Conservation (phyloP, 2,888 invertebrate species). For the Panopea generosa region DNA sequence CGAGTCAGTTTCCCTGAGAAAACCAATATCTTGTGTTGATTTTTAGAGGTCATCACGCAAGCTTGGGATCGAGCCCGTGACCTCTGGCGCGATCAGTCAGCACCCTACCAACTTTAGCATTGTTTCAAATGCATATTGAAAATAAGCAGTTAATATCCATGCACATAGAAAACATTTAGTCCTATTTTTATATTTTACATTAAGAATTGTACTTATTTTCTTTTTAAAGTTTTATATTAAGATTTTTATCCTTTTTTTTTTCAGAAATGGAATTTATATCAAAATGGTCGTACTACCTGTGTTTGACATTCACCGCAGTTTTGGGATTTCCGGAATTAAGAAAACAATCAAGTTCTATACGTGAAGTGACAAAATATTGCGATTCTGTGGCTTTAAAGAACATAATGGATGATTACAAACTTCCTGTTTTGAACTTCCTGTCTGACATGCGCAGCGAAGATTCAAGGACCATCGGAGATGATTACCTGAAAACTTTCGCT, state of each 20-base stretch:
- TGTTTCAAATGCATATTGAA: too few relatives aligned
- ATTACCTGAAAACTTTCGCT: neutral
- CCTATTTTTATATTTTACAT: too few relatives aligned
- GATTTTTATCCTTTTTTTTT: neutral
- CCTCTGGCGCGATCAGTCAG: too few relatives aligned
- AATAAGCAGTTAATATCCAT: too few relatives aligned
- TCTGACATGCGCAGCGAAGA: conserved; percentile 17
- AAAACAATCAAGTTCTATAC: neutral
- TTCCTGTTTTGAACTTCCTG: conserved; percentile 8
- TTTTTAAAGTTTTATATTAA: too few relatives aligned
- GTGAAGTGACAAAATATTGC: neutral
- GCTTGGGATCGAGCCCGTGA: too few relatives aligned
- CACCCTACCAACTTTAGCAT: too few relatives aligned
- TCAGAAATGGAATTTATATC: neutral
- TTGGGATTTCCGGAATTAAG: neutral
- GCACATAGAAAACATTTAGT: too few relatives aligned
- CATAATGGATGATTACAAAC: neutral
- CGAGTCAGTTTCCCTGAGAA: too few relatives aligned
- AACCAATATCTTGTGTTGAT: too few relatives aligned
- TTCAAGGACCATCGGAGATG: neutral
- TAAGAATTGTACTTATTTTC: too few relatives aligned
- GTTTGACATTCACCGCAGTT: neutral
- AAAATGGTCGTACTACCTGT: neutral
- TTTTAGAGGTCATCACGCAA: too few relatives aligned
- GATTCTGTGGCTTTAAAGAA: neutral